These are phyloP conservation scores for Grammomys dolichurus DNA, from an alignment of 2,113 vertebrate species.

Conservation along the genomic window DNA sequence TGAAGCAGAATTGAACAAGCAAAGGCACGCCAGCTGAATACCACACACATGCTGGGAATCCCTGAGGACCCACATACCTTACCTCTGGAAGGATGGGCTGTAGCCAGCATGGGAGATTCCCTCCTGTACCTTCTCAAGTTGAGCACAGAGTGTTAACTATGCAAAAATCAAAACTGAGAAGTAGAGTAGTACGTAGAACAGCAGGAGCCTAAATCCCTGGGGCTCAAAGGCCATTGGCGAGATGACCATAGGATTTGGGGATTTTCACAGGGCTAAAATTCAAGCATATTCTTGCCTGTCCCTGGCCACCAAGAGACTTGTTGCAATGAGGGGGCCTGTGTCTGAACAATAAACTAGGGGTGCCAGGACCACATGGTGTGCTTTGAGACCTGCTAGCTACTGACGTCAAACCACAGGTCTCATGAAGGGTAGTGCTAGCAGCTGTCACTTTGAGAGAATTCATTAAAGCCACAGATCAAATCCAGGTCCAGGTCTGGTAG, in stretches of 20 bases:
- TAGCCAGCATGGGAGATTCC: not conserved
- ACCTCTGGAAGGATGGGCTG: not conserved
- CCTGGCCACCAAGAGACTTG: not conserved
- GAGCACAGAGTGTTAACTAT: fast-evolving
- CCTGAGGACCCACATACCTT: not conserved
- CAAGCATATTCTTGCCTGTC: fast-evolving
- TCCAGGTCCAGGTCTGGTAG: not conserved
- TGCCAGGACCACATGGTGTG: not conserved
- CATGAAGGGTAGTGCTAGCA: not conserved
- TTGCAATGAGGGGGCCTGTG: not conserved
- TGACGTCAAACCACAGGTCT: not conserved
- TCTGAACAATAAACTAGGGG: not conserved
- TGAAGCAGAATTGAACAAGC: not conserved
- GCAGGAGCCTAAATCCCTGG: fast-evolving
- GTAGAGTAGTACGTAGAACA: fast-evolving
- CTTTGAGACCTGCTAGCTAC: not conserved
- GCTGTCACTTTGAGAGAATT: not conserved
- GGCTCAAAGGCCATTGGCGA: not conserved
- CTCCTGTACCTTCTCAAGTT: not conserved
- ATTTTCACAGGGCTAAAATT: too few species aligned
- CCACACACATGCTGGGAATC: fast-evolving
- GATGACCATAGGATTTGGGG: not conserved
- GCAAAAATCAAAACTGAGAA: not conserved
- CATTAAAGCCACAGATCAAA: not conserved
- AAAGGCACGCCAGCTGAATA: not conserved